A percentile compares a stretch with the other conserved stretches of the same genome.
Conservation (phyloP, 2,888 invertebrate species). For the Acrocera orbiculus region DNA sequence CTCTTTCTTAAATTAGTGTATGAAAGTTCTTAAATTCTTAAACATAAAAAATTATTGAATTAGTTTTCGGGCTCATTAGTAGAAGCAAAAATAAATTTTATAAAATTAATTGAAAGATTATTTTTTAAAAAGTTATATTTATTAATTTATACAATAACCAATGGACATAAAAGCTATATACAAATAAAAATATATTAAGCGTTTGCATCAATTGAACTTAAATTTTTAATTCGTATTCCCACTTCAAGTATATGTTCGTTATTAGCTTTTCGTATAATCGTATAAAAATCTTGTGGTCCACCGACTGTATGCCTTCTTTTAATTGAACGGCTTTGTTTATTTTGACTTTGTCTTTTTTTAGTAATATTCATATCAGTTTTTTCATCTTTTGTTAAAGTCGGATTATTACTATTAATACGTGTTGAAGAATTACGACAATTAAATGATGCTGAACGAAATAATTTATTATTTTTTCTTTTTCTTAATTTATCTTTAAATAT, state of each 20-base stretch:
- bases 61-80: too few species aligned
- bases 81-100: too few species aligned
- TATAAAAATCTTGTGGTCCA: slow-evolving; percentile 64
- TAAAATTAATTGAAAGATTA: too few species aligned
- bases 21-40: too few species aligned
- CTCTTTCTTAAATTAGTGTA: too few species aligned
- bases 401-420: slow-evolving; percentile 28
- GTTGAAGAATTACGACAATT: slow-evolving; percentile 31
- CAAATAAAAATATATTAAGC: too few species aligned
- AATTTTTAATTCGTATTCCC: slow-evolving; percentile 28
- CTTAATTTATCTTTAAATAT: slow-evolving; percentile 30
- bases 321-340: slow-evolving; percentile 41
- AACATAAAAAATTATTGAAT: too few species aligned
- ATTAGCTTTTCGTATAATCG: slow-evolving; percentile 11
- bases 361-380: slow-evolving; percentile 66
- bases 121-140: too few species aligned
- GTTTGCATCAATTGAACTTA: too few species aligned
- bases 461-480: slow-evolving; percentile 23
- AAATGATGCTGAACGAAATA: slow-evolving; percentile 30
- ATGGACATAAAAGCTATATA: too few species aligned
- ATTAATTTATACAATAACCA: too few species aligned
- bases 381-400: slow-evolving; percentile 46
- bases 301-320: slow-evolving; percentile 85
- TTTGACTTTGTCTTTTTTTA: slow-evolving; percentile 45
- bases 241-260: slow-evolving; percentile 28